phyloP scores from a whole-genome alignment of 1,140 invertebrate genomes.

The Epicauta chinensis region DNA sequence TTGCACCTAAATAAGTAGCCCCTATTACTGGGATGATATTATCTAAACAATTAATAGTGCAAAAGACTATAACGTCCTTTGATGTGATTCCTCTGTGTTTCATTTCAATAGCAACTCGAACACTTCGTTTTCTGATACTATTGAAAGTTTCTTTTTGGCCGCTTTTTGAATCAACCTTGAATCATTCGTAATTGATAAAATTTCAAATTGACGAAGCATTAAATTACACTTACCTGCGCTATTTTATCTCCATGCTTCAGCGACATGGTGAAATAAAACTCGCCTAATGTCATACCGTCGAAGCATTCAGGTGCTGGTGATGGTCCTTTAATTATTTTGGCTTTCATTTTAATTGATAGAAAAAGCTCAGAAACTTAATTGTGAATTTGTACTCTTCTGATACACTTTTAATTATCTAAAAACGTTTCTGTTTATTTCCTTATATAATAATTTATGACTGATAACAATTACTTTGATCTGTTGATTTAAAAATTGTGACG shows the following conservation, averaged over 20 bases:
- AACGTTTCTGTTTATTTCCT: no score
- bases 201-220: no score
- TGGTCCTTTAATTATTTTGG: neutral
- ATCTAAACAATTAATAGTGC: slow-evolving; percentile 5
- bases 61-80: slow-evolving; percentile 10
- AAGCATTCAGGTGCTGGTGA: neutral
- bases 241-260: slow-evolving; percentile 14
- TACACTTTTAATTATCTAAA: no score
- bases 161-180: neutral
- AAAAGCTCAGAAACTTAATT: no score
- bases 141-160: slow-evolving; percentile 9
- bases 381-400: no score
- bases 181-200: no score
- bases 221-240: slow-evolving; percentile 15
- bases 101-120: slow-evolving; percentile 5
- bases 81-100: slow-evolving; percentile 5
- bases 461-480: no score
- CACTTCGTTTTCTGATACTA: slow-evolving; percentile 1
- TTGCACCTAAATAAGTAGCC: slow-evolving; percentile 3
- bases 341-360: no score
- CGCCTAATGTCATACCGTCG: neutral
- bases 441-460: no score
- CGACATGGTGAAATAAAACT: slow-evolving; percentile 2
- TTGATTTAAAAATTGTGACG: no score
- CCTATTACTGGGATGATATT: slow-evolving; percentile 7